phyloP scores from a whole-genome alignment of 2,797 vertebrate species.

The Xiphophorus birchmanni region DNA sequence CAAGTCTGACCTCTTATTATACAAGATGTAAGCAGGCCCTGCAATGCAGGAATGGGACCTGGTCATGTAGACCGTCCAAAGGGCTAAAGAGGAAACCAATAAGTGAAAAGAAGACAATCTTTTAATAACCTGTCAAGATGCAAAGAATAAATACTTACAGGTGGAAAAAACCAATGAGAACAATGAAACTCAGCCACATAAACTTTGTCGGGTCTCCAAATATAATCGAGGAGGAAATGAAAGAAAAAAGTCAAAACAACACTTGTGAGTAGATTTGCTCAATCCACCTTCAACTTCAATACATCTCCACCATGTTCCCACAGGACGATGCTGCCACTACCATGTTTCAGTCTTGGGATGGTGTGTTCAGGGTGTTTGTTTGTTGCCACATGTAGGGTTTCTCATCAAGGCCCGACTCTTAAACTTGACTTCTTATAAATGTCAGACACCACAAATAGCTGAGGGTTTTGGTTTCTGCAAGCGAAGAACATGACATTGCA shows the following conservation, averaged over 20 bases:
- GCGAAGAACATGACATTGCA: neutral
- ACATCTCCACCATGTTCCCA: neutral
- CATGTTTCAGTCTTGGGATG: neutral
- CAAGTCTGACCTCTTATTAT: too few species aligned
- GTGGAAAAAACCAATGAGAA: conserved; percentile 92
- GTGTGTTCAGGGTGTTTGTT: neutral
- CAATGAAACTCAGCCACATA: conserved; percentile 92
- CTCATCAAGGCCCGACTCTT: neutral
- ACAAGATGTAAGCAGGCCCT: too few species aligned
- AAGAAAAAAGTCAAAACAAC: conserved; percentile 33
- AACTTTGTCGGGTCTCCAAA: conserved; percentile 95
- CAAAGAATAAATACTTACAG: conserved; percentile 79
- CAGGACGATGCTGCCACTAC: neutral
- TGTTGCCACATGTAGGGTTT: neutral
- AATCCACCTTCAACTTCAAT: neutral
- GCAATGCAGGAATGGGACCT: neutral
- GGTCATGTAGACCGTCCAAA: neutral
- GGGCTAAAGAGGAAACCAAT: neutral
- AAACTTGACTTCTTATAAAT: neutral
- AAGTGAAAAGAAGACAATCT: neutral
- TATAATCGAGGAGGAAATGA: conserved; percentile 86
- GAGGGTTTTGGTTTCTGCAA: neutral
- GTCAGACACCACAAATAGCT: neutral
- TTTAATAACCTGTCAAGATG: neutral
- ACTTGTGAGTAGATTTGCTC: neutral